Evolutionary conservation across 2,797 vertebrate genomes (phyloP), one percentile per base, ranked within the genome.

Genomic region (Hoplostethus mediterraneus): DNA sequence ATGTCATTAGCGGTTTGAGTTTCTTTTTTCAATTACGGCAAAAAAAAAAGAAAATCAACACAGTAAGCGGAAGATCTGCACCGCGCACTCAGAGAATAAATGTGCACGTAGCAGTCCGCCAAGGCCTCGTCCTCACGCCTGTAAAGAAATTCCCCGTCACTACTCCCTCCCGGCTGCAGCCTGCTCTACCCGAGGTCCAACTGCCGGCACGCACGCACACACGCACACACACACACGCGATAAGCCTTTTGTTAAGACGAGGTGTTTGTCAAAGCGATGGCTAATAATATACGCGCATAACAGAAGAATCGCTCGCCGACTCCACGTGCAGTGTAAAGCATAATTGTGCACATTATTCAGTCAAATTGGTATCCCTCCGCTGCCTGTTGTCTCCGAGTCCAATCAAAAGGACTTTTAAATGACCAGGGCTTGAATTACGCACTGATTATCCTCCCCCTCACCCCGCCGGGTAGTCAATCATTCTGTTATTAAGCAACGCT

Each of bases 331-430:
- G 48, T 48, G 59, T 80, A 76, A 80, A 83, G 81, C 33, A 40
- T 83, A 89, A 90, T 91, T 77, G 87, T 84, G 65, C 73, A 87
- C 81, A 86, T 90, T 86, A 85, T 86, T 86, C 81, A 77, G 78
- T 88, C 63, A 84, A 86, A 89, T 90, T 77, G 88, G 80, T 70
- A 80, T 71, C 71, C 81, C 73, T 82, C 76, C 76, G 72, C 77
- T 80, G 83, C 63, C 72, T 75, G 71, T 75, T 76, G 82, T 84
- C 87, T 80, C 77, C 89, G 79, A 84, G 77, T 82, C 77, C 75
- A 65, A 81, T 90, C 71, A 84, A 86, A 85, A 83, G 74, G 74
- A 81, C 80, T 81, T 90, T 85, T 72, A 83, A 89, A 87, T 77
- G 81, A 83, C 87, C 48, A 60, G 71, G 71, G 65, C 63, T 74